These are phyloP conservation scores for Solenopsis invicta DNA, from an alignment of 1,140 invertebrate species.

Conservation along the genomic window DNA sequence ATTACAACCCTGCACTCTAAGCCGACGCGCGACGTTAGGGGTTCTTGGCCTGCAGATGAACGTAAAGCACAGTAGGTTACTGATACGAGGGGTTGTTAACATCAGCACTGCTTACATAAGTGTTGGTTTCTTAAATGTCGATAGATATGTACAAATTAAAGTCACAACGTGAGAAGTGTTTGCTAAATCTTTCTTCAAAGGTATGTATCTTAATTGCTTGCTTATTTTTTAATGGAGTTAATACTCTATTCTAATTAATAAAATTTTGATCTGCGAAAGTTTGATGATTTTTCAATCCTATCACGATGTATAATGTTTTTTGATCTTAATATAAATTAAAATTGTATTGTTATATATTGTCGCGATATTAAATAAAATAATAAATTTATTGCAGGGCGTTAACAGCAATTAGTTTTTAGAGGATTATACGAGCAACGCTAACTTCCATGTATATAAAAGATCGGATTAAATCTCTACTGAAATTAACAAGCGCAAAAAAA, in stretches of 20 bases:
- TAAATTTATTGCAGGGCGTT: background rate
- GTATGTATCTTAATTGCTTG: conserved; percentile 27
- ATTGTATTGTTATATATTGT: background rate
- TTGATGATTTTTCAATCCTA: background rate
- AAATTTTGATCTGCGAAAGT: background rate
- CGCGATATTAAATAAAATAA: background rate
- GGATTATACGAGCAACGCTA: background rate
- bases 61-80: conserved; percentile 70
- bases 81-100: conserved; percentile 69
- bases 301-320: background rate
- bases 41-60: conserved; percentile 73
- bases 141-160: conserved; percentile 68
- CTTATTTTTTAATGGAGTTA: conserved; percentile 14
- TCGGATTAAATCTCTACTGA: conserved; percentile 2
- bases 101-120: conserved; percentile 56
- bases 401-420: background rate
- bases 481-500: conserved; percentile 24
- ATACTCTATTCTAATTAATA: background rate
- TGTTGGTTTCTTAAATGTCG: conserved; percentile 66
- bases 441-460: background rate
- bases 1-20: conserved; percentile 71
- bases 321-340: background rate
- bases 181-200: conserved; percentile 63
- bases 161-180: conserved; percentile 55
- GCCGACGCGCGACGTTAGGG: conserved; percentile 60